These are phyloP conservation scores for Borostomias antarcticus DNA, from an alignment of 2,797 vertebrate genomes.

Conservation along the genomic window DNA sequence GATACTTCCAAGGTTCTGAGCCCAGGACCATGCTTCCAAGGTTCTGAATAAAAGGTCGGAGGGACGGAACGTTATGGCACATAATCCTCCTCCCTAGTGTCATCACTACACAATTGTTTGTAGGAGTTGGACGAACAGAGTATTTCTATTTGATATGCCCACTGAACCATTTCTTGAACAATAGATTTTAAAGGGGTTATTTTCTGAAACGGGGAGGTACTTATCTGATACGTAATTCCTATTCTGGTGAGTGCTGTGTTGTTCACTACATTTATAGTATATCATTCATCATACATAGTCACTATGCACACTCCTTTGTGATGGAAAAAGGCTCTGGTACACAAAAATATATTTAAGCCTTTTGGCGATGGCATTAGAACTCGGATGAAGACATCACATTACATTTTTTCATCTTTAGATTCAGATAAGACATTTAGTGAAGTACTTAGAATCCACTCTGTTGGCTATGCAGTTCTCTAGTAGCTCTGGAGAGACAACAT, in stretches of 20 bases:
- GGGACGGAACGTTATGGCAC: too few species aligned
- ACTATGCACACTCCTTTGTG: slow-evolving; percentile 43
- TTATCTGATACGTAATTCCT: not conserved
- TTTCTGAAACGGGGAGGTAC: not conserved
- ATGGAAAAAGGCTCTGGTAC: slow-evolving; percentile 43
- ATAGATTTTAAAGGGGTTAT: not conserved
- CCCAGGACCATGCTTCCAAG: too few species aligned
- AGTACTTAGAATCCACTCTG: slow-evolving; percentile 56
- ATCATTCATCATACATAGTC: slow-evolving; percentile 48
- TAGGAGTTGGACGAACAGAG: too few species aligned
- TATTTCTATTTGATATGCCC: not conserved
- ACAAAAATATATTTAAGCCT: slow-evolving; percentile 35
- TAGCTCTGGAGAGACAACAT: slow-evolving; percentile 12
- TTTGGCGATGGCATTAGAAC: slow-evolving; percentile 44
- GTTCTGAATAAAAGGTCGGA: too few species aligned
- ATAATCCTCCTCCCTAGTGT: too few species aligned
- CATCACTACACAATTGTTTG: too few species aligned
- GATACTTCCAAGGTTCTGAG: too few species aligned
- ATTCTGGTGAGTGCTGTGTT: slow-evolving; percentile 37
- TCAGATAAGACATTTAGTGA: slow-evolving; percentile 71
- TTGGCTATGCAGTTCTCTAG: slow-evolving; percentile 61
- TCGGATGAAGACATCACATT: slow-evolving; percentile 56
- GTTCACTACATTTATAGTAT: slow-evolving; percentile 44
- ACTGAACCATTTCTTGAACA: not conserved
- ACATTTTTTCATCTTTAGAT: slow-evolving; percentile 47